These are phyloP conservation scores for Myopa tessellatipennis DNA, from an alignment of 2,888 invertebrate species.

Conservation along the genomic window DNA sequence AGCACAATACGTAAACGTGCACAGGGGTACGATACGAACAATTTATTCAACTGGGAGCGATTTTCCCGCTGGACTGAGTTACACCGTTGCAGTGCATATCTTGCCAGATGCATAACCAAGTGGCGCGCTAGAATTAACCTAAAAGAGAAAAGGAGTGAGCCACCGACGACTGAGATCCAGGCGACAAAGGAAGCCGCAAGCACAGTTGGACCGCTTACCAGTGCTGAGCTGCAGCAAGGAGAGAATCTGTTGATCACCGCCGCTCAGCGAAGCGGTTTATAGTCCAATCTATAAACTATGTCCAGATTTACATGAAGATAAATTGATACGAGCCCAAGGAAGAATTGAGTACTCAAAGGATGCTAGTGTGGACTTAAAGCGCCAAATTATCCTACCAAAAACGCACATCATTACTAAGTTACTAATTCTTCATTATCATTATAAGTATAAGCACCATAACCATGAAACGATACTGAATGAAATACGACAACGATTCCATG, in stretches of 20 bases:
- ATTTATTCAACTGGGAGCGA: slow-evolving; percentile 16
- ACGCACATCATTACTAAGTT: neutral
- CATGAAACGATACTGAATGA: neutral
- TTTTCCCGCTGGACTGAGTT: slow-evolving; percentile 40
- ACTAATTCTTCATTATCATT: neutral
- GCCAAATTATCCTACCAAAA: neutral
- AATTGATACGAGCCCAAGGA: neutral
- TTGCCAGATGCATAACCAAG: slow-evolving; percentile 15
- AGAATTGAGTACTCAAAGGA: neutral
- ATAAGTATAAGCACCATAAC: neutral
- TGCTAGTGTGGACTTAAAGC: neutral
- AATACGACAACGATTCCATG: neutral
- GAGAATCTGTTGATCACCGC: slow-evolving; percentile 33
- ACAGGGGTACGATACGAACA: neutral
- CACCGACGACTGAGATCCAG: neutral
- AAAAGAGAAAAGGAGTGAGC: neutral
- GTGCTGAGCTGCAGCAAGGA: slow-evolving; percentile 31
- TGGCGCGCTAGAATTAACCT: neutral
- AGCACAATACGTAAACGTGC: neutral
- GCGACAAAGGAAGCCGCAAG: slow-evolving; percentile 23
- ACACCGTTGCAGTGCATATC: slow-evolving; percentile 31
- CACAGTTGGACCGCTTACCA: neutral
- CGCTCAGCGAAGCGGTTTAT: slow-evolving; percentile 30
- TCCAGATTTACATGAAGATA: slow-evolving; percentile 38
- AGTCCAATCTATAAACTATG: neutral